A percentile compares a stretch with the other conserved stretches of the same genome.
Evolutionary conservation across 2,888 invertebrate species (phyloP).

Genomic region (Ernsta delagoae): DNA sequence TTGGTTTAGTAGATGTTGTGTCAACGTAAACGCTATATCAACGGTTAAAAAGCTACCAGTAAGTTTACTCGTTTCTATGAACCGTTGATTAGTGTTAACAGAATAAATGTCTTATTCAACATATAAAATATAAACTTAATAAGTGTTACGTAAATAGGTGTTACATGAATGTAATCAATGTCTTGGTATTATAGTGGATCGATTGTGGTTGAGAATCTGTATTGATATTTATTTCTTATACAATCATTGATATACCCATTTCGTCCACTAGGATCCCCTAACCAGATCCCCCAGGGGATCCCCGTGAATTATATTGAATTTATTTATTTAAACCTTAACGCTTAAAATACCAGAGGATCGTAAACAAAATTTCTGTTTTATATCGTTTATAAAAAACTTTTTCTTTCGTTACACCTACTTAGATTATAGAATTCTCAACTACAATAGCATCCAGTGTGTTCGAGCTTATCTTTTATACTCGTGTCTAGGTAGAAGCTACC

Average conservation of each 20-base stretch:
- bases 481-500: constrained; percentile 53
- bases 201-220: constrained; percentile 60
- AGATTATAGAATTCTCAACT: constrained; percentile 47
- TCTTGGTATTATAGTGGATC: constrained; percentile 56
- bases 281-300: no score
- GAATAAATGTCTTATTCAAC: constrained; percentile 47
- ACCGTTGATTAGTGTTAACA: constrained; percentile 47
- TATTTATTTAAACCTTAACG: no score
- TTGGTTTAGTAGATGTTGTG: constrained; percentile 39
- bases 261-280: no score
- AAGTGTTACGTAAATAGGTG: constrained; percentile 28
- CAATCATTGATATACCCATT: no score
- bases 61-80: no score
- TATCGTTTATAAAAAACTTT: no score
- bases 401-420: no score
- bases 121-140: no score
- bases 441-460: constrained; percentile 58
- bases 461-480: constrained; percentile 76
- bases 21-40: constrained; percentile 48
- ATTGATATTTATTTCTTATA: no score
- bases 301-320: no score
- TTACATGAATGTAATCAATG: constrained; percentile 60
- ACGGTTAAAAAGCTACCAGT: background rate
- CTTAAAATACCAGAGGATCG: no score
- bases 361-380: no score